These are phyloP conservation scores for Drosophila teissieri DNA, from an alignment of 1,140 invertebrate genomes.

Conservation along the genomic window DNA sequence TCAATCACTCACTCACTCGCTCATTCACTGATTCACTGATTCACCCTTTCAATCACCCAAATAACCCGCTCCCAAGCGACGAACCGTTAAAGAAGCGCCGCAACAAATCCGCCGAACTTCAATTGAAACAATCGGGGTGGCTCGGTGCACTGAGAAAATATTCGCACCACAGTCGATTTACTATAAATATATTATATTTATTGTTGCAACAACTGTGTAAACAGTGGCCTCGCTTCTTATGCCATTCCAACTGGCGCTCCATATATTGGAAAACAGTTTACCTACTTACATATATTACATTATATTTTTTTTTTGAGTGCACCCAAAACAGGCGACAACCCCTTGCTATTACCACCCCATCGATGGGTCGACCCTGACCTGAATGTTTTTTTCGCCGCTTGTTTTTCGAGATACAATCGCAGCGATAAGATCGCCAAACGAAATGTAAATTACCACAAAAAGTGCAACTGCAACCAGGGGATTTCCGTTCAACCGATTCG, in stretches of 20 bases:
- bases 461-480: conserved; percentile 30
- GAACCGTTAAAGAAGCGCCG: conserved; percentile 12
- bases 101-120: conserved; percentile 1
- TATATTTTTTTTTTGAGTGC: neutral
- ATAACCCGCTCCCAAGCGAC: conserved; percentile 10
- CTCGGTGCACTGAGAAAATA: neutral
- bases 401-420: conserved; percentile 27
- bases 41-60: conserved; percentile 1
- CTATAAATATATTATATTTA: no score
- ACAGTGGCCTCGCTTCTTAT: no score
- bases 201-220: no score
- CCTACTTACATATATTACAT: no score
- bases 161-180: no score
- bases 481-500: no score
- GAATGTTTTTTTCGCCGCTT: conserved; percentile 4
- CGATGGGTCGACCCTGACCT: conserved; percentile 1
- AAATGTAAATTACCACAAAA: conserved; percentile 78
- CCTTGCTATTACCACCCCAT: conserved; percentile 4
- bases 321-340: neutral
- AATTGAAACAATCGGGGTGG: neutral
- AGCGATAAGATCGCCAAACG: conserved; percentile 39
- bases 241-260: no score
- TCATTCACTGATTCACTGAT: neutral
- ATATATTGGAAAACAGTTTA: no score
- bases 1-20: neutral